Percentiles rank a stretch among this genome's conserved stretches.
Evolutionary conservation across 2,888 invertebrate species (phyloP).

Genomic region (Apamea epomidion): DNA sequence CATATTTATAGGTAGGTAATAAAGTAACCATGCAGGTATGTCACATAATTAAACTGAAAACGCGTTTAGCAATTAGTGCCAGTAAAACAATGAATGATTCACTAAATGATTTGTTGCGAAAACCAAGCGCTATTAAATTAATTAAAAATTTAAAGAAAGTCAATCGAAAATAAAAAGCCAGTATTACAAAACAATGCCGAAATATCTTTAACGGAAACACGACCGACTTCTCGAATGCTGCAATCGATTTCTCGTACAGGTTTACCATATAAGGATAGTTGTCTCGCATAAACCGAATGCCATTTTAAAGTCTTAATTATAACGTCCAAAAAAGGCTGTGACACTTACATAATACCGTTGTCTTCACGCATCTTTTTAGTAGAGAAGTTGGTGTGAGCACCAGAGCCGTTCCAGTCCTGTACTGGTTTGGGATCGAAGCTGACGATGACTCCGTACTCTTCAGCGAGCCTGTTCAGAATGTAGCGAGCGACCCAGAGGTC

Average conservation of each 20-base stretch:
- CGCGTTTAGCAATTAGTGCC: neutral
- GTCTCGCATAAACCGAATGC: neutral
- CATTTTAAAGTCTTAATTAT: constrained; percentile 9
- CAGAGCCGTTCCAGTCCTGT: constrained; percentile 98
- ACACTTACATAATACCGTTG: constrained; percentile 94
- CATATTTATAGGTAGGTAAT: neutral
- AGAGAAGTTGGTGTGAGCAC: constrained; percentile 99
- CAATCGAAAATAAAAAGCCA: neutral
- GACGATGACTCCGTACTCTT: constrained; percentile 96
- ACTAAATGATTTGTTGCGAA: neutral
- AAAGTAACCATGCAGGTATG: neutral
- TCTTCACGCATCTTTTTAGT: constrained; percentile 97
- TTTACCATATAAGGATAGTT: constrained; percentile 27
- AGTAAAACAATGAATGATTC: constrained; percentile 7
- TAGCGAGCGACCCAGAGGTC: constrained; percentile 97
- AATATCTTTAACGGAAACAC: constrained; percentile 14
- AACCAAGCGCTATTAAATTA: constrained; percentile 1
- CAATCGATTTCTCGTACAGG: constrained; percentile 30
- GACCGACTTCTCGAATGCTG: constrained; percentile 18
- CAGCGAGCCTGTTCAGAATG: constrained; percentile 96
- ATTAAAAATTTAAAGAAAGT: constrained; percentile 1
- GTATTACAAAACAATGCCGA: too few species aligned
- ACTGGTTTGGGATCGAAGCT: constrained; percentile 90
- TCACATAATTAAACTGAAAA: neutral
- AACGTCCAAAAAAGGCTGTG: neutral